These are phyloP conservation scores for Limnephilus rhombicus DNA, from an alignment of 2,888 invertebrate genomes.

Conservation along the genomic window DNA sequence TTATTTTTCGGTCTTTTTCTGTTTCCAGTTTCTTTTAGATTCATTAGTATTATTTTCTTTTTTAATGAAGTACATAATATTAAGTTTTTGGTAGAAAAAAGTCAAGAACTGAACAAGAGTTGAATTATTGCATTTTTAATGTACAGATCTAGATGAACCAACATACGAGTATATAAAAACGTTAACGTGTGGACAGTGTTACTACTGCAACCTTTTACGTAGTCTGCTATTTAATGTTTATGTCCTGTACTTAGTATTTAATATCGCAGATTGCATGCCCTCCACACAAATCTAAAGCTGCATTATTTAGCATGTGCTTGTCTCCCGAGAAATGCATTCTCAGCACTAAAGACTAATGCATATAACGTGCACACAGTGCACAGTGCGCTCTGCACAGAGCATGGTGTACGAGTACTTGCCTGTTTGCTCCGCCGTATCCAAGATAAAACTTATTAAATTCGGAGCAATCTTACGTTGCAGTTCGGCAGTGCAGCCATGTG, in stretches of 20 bases:
- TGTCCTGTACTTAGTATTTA: background rate
- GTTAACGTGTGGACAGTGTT: background rate
- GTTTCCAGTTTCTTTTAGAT: too few relatives aligned
- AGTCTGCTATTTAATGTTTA: background rate
- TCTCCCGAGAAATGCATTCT: constrained; percentile 12
- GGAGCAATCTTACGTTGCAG: background rate
- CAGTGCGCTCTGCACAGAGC: background rate
- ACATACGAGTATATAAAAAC: too few relatives aligned
- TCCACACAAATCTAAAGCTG: background rate
- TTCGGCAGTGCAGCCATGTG: background rate
- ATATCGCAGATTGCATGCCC: background rate
- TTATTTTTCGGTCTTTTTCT: too few relatives aligned
- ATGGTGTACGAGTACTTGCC: background rate
- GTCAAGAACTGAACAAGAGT: too few relatives aligned
- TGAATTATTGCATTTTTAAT: too few relatives aligned
- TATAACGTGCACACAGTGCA: background rate
- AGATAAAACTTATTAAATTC: background rate
- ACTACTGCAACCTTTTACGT: background rate
- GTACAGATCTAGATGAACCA: too few relatives aligned
- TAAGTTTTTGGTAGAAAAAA: too few relatives aligned
- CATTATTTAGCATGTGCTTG: background rate
- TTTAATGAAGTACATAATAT: too few relatives aligned
- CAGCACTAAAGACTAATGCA: background rate
- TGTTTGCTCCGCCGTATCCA: background rate
- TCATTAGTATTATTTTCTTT: too few relatives aligned